phyloP scores from a whole-genome alignment of 2,888 invertebrate genomes.

The Brenthis daphne region DNA sequence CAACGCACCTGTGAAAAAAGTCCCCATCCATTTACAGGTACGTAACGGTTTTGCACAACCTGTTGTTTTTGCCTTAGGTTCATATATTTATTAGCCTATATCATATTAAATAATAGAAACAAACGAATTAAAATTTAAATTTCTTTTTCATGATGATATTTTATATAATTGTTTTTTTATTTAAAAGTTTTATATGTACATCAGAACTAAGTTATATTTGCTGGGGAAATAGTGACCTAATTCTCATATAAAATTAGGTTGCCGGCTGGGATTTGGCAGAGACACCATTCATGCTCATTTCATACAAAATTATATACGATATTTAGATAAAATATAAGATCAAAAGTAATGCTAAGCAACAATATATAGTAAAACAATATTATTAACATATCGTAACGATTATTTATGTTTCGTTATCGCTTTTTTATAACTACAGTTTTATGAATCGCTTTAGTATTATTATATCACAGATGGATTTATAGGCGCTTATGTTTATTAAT shows the following conservation, averaged over 20 bases:
- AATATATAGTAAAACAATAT: too few relatives aligned
- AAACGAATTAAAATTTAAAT: neutral
- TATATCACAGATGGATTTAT: conserved; percentile 2
- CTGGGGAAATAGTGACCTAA: conserved; percentile 54
- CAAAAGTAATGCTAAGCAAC: too few relatives aligned
- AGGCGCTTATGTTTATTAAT: neutral
- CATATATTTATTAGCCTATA: conserved; percentile 36
- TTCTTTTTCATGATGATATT: neutral
- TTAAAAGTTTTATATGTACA: neutral
- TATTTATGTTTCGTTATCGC: too few relatives aligned
- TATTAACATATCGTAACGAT: too few relatives aligned
- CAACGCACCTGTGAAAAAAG: conserved; percentile 94
- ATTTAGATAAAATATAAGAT: too few relatives aligned
- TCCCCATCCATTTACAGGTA: conserved; percentile 96
- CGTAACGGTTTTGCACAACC: conserved; percentile 58
- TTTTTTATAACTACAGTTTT: too few relatives aligned
- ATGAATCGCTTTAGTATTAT: too few relatives aligned
- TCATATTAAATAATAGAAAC: conserved; percentile 6
- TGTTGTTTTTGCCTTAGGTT: conserved; percentile 57
- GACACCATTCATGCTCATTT: neutral
- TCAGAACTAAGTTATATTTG: conserved; percentile 36
- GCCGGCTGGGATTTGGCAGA: conserved; percentile 40
- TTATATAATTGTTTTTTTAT: neutral
- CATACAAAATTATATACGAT: neutral
- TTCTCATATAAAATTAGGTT: conserved; percentile 49